Base-by-base conservation (phyloP, 64 coral and sea anemone genomes). In the Montipora foliosa region DNA sequence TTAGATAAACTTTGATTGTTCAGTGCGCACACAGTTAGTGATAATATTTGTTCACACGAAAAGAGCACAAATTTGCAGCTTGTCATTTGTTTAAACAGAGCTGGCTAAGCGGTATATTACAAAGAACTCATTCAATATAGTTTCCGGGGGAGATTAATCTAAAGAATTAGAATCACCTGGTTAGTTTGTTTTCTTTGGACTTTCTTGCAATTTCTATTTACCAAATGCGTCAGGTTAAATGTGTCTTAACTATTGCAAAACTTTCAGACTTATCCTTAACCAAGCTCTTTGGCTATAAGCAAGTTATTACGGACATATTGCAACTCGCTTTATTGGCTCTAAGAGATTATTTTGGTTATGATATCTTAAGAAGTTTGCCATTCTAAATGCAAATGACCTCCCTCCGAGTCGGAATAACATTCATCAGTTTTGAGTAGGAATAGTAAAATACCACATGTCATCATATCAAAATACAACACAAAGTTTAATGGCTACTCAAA, bases 341-440 rank as follows among this genome's bases (percentile, higher is more conserved):
- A 19, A 3, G 68, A 5, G 17, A 24, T 71, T 71, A 19, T 70
- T 67, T 64, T 5, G 64, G 53, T 84, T 17, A 68, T 84, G 22
- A 7, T 17, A 67, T 3, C 61, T 84, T 47, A 5, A n/a, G 66
- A 45, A 29, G 64, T 70, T 49, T 49, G 67, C 5, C 19, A 19
- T 86, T 13, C 71, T 22, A 5, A 69, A 9, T 20, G 37, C 10
- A 17, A 86, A 49, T 21, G 47, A 64, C 45, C 16, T 47, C 82
- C 82, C 82, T 20, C 64, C 29, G 82, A 4, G 64, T 67, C 17
- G 29, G 44, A 84, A 72, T 71, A 71, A 72, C 15, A 70, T 50
- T 51, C 16, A 86, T 86, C 82, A 71, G 5, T 86, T 86, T 86
- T 70, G 62, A 50, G 66, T 86, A 22, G 17, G 50, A 62, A 86